Percentiles rank a stretch among this genome's conserved stretches.
Evolutionary conservation across 2,113 vertebrate genomes (phyloP).

Genomic region (Tichodroma muraria): DNA sequence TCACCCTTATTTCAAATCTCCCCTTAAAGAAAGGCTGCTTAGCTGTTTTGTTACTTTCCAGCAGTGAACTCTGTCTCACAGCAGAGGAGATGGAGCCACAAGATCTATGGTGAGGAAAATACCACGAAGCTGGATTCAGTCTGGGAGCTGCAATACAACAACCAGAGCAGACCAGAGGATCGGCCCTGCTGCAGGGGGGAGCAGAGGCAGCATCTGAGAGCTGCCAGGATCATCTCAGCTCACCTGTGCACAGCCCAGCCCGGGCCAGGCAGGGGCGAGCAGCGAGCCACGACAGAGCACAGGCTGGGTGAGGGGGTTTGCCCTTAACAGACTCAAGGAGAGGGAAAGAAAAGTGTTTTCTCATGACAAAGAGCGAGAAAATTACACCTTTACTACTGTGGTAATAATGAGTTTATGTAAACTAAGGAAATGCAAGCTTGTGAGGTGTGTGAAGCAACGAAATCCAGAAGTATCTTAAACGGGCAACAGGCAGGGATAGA

Average conservation of each 20-base stretch:
- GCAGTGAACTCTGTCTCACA: neutral
- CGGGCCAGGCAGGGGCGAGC: neutral
- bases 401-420: neutral
- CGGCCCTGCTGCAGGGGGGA: neutral
- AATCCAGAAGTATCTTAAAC: neutral
- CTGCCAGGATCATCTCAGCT: neutral
- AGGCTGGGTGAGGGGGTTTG: neutral
- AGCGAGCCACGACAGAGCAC: neutral
- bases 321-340: neutral
- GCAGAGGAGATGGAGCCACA: neutral
- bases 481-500: accelerated
- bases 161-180: neutral
- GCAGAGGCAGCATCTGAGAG: neutral
- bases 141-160: neutral
- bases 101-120: accelerated
- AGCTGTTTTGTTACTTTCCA: neutral
- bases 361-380: neutral
- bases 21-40: neutral
- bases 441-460: neutral
- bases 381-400: neutral
- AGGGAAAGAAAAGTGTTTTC: neutral
- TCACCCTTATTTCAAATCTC: neutral
- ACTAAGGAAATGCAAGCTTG: neutral
- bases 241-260: neutral
- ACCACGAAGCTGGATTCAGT: neutral